Evolutionary conservation across 2,113 vertebrate genomes (phyloP).

Genomic region (Malaclemys terrapin): DNA sequence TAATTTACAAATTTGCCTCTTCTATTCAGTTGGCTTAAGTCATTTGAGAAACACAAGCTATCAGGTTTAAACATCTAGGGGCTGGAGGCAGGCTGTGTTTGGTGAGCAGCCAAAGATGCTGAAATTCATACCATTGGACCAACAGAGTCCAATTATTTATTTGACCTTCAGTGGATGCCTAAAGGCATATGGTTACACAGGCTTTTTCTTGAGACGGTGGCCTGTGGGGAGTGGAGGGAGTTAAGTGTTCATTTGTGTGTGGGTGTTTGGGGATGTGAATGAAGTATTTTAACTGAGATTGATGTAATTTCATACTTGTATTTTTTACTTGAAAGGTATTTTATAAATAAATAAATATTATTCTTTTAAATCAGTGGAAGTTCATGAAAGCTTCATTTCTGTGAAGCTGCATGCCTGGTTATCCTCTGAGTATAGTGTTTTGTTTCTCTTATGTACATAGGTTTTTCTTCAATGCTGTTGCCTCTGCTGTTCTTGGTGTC

Average conservation of each 20-base stretch:
- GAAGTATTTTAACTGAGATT: neutral
- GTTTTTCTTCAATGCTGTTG: slow-evolving; percentile 82
- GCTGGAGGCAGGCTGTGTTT: neutral
- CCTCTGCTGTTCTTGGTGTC: slow-evolving; percentile 74
- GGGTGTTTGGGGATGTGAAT: neutral
- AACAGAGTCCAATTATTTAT: neutral
- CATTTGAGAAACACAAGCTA: neutral
- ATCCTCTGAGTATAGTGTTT: neutral
- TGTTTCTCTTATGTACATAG: slow-evolving; percentile 55
- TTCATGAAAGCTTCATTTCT: neutral
- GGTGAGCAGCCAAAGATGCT: neutral
- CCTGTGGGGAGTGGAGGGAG: neutral
- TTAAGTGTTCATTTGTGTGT: neutral
- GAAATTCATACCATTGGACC: neutral
- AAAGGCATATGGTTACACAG: neutral
- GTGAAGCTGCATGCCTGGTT: neutral
- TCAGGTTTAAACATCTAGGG: neutral
- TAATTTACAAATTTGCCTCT: neutral
- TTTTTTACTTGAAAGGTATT: neutral
- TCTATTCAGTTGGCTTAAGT: neutral
- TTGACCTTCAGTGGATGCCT: neutral
- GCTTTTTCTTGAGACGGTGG: neutral
- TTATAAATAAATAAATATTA: neutral
- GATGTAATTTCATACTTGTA: neutral
- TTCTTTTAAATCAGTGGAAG: neutral